Evolutionary conservation across 2,888 invertebrate genomes (phyloP).

Genomic region (Tribolium freemani): DNA sequence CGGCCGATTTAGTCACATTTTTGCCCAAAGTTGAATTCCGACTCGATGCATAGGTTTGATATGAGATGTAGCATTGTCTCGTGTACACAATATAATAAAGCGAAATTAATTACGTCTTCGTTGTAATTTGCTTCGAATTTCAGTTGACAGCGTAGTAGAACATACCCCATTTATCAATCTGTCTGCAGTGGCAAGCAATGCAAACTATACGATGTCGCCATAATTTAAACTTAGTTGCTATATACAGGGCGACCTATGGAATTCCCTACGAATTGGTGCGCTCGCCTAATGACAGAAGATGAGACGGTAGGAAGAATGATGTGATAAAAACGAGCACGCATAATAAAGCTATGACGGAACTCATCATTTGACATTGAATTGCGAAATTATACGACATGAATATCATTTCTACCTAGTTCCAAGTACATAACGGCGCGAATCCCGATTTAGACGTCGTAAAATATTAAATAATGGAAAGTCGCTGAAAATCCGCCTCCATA

Average conservation of each 20-base stretch:
- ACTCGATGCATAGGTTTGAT: background rate
- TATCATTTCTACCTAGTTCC: slow-evolving; percentile 47
- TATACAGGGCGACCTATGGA: slow-evolving; percentile 42
- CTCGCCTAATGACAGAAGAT: slow-evolving; percentile 20
- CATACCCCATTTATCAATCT: slow-evolving; percentile 50
- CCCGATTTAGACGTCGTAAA: slow-evolving; percentile 47
- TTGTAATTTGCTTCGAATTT: slow-evolving; percentile 47
- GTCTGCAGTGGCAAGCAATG: slow-evolving; percentile 46
- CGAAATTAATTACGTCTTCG: slow-evolving; percentile 45
- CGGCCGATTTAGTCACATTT: background rate
- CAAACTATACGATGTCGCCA: slow-evolving; percentile 45
- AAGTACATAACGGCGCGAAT: slow-evolving; percentile 46
- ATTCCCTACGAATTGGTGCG: background rate
- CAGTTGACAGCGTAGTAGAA: slow-evolving; percentile 40
- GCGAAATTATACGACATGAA: slow-evolving; percentile 51
- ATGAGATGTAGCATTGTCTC: slow-evolving; percentile 1
- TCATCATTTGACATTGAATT: slow-evolving; percentile 52
- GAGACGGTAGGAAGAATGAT: slow-evolving; percentile 49
- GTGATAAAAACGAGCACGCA: slow-evolving; percentile 52
- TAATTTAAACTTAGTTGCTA: slow-evolving; percentile 45
- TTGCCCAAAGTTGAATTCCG: background rate
- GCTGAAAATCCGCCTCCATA: slow-evolving; percentile 46
- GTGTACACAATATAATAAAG: slow-evolving; percentile 27
- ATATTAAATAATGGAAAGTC: slow-evolving; percentile 49
- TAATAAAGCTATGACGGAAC: slow-evolving; percentile 54